Base-by-base conservation (phyloP, 2,888 invertebrate species). In the Drosophila nigricruria region DNA sequence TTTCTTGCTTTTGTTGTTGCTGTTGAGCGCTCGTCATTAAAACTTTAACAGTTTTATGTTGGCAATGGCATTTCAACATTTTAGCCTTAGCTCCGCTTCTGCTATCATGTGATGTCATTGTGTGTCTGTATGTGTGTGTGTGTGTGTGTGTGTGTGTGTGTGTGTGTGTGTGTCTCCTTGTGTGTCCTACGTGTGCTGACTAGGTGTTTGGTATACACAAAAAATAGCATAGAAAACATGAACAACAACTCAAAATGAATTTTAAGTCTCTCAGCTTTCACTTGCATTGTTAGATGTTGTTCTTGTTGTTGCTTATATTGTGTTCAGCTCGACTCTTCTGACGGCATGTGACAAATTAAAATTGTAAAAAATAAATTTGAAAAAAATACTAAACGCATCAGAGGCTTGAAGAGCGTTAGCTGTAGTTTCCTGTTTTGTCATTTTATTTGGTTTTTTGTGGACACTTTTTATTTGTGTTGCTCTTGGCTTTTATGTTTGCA, bases 11-110 rank as follows among this genome's bases (percentile, higher is more conserved):
- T 40, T 54, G 58, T 40, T 66, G 45, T 58, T 52, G 56, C 56
- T 54, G 69, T 25, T 66, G 52, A 60, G 66, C 57, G 36, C 53
- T 73, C 72, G 87, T 88, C 85, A 86, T 86, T 86, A 86, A 88
- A 86, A 86, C 84, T 86, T 86, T 81, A 88, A 88, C 80, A 73
- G 74, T 86, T 83, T 70, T 81, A 76, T 76, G 72, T 66, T 74
- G 76, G 71, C 84, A 85, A 74, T 70, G 63, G 72, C 79, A 77
- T 62, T 58, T 66, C 77, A 88, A 82, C 88, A 88, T 79, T 76
- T 80, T 75, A 63, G 70, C 76, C 65, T 74, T 64, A 50, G 70
- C 56, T 72, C 56, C 60, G 34, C 61, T 57, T 63, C 65, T 71
- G 20, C 45, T 45, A 43, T 25, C 25, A 5, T 23, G 40, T 30